Evolutionary conservation across 2,888 invertebrate genomes (phyloP), one percentile per base, ranked within the genome.

Genomic region (Abrostola tripartita): DNA sequence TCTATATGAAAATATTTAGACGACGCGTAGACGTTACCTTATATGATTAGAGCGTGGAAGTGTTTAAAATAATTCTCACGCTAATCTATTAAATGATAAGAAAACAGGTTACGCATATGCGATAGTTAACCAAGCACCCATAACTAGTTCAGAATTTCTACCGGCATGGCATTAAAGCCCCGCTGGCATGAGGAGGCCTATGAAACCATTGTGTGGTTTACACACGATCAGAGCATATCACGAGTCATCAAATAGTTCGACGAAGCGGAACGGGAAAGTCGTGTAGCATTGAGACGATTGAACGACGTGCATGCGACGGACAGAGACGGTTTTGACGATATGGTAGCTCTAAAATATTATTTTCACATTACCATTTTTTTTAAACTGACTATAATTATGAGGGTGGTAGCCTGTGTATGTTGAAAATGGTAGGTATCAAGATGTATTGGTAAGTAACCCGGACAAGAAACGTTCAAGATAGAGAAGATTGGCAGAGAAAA

Each of bases 201-300:
- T 47, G 47, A 41, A 67, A 71, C 63, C 38, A 71, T 65, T 61
- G 61, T 60, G 67, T 54, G 64, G 12, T 55, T 61, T 54, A 59
- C 68, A 65, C 55, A 62, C 65, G 60, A 80, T 69, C 56, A 62
- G 79, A 77, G 81, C 81, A 81, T 82, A 85, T 84, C 82, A 84
- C 87, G 59, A 67, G 52, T 72, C 67, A 79, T 79, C 76, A 78
- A 74, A 83, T 68, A 65, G 72, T 62, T 79, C 88, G 82, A 71
- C 90, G 84, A 83, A 81, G 90, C 85, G 83, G 85, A 88, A 91
- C 92, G 90, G 87, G 93, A 93, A 93, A 93, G 92, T 92, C 82
- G 85, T 84, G 74, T 78, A 66, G 76, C 78, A 66, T 73, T 63
- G 72, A 76, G 67, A 76, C 75, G 79, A 76, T 82, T 79, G 69